Evolutionary conservation across 2,797 vertebrate genomes (phyloP), one percentile per base, ranked within the genome.

Genomic region (Gallinago nigripennis): DNA sequence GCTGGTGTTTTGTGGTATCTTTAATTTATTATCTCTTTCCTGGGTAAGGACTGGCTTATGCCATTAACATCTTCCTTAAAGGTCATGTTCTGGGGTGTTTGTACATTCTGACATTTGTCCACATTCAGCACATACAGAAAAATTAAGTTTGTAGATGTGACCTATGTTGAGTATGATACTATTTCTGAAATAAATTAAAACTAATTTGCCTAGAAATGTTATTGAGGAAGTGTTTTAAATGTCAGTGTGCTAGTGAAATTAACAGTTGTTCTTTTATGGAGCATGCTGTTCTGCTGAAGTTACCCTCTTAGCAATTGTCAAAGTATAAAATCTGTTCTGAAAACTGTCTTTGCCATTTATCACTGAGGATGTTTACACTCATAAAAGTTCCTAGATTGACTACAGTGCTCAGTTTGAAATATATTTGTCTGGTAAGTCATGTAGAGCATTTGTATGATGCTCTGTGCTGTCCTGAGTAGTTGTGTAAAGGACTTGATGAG

Each of bases 21-120:
- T 58, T 56, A 85, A 97, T 94, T 95, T 73, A 92, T 87, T 84
- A 70, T 33, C 30, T 79, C 10, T 93, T 43, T 93, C 37, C 54
- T 70, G 24, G 19, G 14, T 48, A 33, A 78, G 70, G 79, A 92
- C 70, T 97, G 73, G 2, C 56, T 93, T 93, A 64, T 91, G 65
- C 64, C 73, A 64, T 79, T 15, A 81, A 48, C 65, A 33, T 78
- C 82, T 72, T 91, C 60, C 54, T 88, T 79, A 97, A 97, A 97
- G 94, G 96, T 97, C 96, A 95, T 11, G 3, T 27, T 60, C 54
- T 39, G 25, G 17, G 20, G 2, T 43, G 58, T 37, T 79, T 73
- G 81, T 91, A 60, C 78, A 64, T 61, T 33, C 39, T 96, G 92
- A 93, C 92, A 95, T 95, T 96, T 95, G 63, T 78, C 90, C 78